Evolutionary conservation across 2,888 invertebrate genomes (phyloP).

Genomic region (Tetranychus piercei): DNA sequence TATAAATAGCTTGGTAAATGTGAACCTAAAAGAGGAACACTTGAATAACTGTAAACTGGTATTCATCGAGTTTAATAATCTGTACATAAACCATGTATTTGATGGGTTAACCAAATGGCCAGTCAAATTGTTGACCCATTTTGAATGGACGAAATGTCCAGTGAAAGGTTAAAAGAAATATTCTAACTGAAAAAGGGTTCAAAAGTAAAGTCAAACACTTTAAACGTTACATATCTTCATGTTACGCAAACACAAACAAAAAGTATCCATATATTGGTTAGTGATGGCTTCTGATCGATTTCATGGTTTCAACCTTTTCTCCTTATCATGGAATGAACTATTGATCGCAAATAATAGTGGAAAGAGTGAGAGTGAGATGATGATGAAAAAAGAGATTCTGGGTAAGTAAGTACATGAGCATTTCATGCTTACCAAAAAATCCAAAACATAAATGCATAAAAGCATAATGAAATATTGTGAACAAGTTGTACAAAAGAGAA

Average conservation of each 20-base stretch:
- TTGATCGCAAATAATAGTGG: background rate
- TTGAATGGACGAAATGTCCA: too few relatives aligned
- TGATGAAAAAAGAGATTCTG: conserved; percentile 1
- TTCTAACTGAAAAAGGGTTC: too few relatives aligned
- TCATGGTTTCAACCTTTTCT: background rate
- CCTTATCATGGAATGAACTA: background rate
- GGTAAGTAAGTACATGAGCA: background rate
- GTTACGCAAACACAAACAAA: background rate
- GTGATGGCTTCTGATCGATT: background rate
- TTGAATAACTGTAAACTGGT: too few relatives aligned
- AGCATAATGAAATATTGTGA: background rate
- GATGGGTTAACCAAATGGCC: too few relatives aligned
- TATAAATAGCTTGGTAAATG: too few relatives aligned
- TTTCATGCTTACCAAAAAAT: conserved; percentile 3
- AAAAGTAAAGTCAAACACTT: too few relatives aligned
- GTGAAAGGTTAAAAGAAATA: too few relatives aligned
- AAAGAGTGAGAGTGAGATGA: background rate
- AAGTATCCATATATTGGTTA: background rate
- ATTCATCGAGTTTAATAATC: too few relatives aligned
- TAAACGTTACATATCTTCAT: too few relatives aligned
- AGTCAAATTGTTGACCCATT: too few relatives aligned
- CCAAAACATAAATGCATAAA: background rate
- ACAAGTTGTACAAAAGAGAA: background rate
- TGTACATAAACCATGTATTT: too few relatives aligned
- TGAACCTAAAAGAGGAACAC: too few relatives aligned